Conservation (phyloP, 2,113 vertebrate genomes). For the Apodemus speciosus region DNA sequence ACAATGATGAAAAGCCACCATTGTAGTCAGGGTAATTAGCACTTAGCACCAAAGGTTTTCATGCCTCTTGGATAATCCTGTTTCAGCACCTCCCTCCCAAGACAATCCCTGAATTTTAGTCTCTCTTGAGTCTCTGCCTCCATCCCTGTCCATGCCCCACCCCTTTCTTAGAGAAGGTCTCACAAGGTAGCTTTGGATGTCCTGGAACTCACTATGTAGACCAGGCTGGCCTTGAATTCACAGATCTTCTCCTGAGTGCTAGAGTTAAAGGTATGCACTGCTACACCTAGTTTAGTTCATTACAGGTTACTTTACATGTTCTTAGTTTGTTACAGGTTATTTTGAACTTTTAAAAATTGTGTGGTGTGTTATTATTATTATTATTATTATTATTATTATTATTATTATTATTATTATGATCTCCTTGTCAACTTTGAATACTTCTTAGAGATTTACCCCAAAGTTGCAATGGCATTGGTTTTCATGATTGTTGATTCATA, state of each 20-base stretch:
- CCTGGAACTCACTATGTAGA: not conserved
- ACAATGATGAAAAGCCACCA: not conserved
- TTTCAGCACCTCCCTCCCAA: not conserved
- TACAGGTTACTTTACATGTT: not conserved
- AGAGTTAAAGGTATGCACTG: not conserved
- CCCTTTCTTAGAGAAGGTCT: not conserved
- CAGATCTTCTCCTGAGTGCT: not conserved
- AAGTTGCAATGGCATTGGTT: not conserved
- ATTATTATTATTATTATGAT: not conserved
- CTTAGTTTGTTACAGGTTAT: conserved; percentile 2
- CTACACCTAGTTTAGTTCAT: not conserved
- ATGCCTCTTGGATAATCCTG: not conserved
- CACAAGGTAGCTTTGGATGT: not conserved
- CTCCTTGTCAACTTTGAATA: not conserved
- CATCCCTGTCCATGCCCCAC: too few species aligned
- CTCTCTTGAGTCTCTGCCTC: not conserved
- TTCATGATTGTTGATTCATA: not conserved
- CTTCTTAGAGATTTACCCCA: conserved; percentile 13
- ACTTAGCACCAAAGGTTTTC: not conserved
- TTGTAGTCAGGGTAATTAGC: conserved; percentile 3
- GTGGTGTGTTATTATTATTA: not conserved
- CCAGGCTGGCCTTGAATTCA: not conserved
- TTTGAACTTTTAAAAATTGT: not conserved
- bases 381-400: not conserved
- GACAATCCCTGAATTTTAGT: not conserved